These are phyloP conservation scores for Neomorphus geoffroyi DNA, from an alignment of 2,797 vertebrate genomes.

Conservation along the genomic window DNA sequence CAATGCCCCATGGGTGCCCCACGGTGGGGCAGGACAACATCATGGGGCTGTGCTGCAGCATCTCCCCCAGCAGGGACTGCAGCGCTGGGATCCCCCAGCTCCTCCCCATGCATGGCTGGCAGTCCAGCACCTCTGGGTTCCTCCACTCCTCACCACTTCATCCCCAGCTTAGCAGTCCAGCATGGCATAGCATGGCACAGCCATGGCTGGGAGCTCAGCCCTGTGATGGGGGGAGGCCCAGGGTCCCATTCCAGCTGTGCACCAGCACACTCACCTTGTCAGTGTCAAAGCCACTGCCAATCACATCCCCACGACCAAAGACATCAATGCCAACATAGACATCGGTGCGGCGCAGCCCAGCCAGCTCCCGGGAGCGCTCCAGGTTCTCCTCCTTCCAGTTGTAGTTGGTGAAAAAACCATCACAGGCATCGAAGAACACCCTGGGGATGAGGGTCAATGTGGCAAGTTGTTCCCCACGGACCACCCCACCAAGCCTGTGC, in stretches of 20 bases:
- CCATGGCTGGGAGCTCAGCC: background rate
- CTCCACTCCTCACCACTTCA: background rate
- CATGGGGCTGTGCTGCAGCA: background rate
- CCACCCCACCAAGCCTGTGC: rapidly evolving
- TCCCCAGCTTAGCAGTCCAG: background rate
- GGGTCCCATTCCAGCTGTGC: rapidly evolving
- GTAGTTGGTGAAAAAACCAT: constrained; percentile 96
- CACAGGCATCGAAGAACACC: constrained; percentile 88
- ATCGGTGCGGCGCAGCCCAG: constrained; percentile 72
- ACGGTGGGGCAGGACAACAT: background rate
- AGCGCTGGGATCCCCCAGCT: background rate
- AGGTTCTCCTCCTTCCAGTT: constrained; percentile 90
- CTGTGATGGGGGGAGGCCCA: rapidly evolving
- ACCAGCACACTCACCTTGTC: constrained; percentile 79
- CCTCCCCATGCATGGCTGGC: background rate
- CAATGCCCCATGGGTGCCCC: background rate
- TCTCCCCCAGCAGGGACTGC: background rate
- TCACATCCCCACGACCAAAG: constrained; percentile 87
- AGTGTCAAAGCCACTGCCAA: constrained; percentile 88
- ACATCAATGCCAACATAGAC: constrained; percentile 90
- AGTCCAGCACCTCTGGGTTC: background rate
- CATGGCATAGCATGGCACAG: background rate
- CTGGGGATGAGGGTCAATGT: constrained; percentile 57
- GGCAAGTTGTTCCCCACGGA: rapidly evolving
- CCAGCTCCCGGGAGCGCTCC: constrained; percentile 70